Evolutionary conservation across 1,140 invertebrate genomes (phyloP), one percentile per base, ranked within the genome.

Genomic region (Drosophila ironensis): DNA sequence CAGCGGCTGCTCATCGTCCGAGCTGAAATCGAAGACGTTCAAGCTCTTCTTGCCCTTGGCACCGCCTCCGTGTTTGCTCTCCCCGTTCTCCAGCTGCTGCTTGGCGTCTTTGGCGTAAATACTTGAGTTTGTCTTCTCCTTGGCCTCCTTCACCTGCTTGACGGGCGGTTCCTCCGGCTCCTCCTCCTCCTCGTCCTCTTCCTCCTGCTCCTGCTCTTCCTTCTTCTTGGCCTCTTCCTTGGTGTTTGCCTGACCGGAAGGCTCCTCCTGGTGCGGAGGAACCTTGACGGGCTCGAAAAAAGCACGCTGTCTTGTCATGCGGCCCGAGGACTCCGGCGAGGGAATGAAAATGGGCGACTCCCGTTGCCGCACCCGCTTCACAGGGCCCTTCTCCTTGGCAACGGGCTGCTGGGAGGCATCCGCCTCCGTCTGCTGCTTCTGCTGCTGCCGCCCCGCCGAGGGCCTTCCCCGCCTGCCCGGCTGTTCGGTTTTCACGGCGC

Each of bases 1-100:
- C 54, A 90, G 47, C 9, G 91, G 90, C 70, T 91, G 88, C 30
- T 91, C 88, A 51, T 91, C 90, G 27, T 91, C 90, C 0, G 91
- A 91, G 24, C 90, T 90, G 24, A 90, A 91, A 47, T 91, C 91
- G 33, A 90, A 90, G 11, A 89, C 86, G 45, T 89, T 87, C 7
- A 87, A 56, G 11, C 72, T 67, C 20, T 87, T 87, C 24, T 84
- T 72, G 11, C 69, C 46, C 17, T 72, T 72, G 33, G 24, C n/a
- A 4, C 38, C 44, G 20, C 41, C 3, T 16, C 54, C 19, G 7
- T 59, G 66, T 5, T 24, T 37, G 12, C 53, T 69, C 37, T 59
- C 57, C 4, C 86, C 81, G 27, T 88, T 82, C 27, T 87, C 86
- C 38, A 82, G 50, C 42, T 81, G 72, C 60, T 86, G 70, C 37